Conservation (phyloP, 1,140 invertebrate genomes). For the Delia radicum region DNA sequence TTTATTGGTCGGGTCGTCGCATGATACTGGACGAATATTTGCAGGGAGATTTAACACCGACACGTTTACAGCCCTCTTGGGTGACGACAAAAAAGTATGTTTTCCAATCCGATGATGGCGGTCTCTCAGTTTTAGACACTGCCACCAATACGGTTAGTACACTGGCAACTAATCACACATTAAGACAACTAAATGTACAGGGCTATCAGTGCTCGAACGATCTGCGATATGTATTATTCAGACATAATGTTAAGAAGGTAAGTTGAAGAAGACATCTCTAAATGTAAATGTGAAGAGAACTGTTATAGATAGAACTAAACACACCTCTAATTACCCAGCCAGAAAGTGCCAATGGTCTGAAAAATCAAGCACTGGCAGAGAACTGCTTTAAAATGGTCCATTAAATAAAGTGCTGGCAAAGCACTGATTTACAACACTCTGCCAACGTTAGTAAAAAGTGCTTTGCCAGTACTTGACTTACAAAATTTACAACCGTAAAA, state of each 20-base stretch:
- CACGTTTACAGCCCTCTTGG: conserved; percentile 74
- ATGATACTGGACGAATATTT: conserved; percentile 80
- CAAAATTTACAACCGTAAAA: too few relatives aligned
- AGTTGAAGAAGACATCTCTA: too few relatives aligned
- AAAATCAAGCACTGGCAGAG: too few relatives aligned
- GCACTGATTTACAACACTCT: too few relatives aligned
- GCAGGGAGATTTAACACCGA: conserved; percentile 72
- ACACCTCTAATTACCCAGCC: too few relatives aligned
- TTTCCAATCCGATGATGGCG: conserved; percentile 81
- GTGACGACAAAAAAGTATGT: conserved; percentile 76
- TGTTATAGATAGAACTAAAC: too few relatives aligned
- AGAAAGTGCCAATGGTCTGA: too few relatives aligned
- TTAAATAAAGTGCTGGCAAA: too few relatives aligned
- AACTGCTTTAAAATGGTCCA: too few relatives aligned
- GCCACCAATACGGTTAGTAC: conserved; percentile 72
- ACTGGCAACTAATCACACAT: conserved; percentile 80
- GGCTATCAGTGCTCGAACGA: conserved; percentile 79
- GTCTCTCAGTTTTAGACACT: conserved; percentile 72
- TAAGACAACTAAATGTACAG: conserved; percentile 80
- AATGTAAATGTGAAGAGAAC: too few relatives aligned
- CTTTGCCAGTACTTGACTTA: too few relatives aligned
- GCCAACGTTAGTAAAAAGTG: too few relatives aligned
- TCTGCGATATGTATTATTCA: conserved; percentile 78
- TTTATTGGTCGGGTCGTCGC: conserved; percentile 80
- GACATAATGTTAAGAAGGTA: conserved; percentile 83